These are phyloP conservation scores for Dysidea cf. avara DNA, from an alignment of 37 sponge, comb jelly and placozoan genomes.

Conservation along the genomic window DNA sequence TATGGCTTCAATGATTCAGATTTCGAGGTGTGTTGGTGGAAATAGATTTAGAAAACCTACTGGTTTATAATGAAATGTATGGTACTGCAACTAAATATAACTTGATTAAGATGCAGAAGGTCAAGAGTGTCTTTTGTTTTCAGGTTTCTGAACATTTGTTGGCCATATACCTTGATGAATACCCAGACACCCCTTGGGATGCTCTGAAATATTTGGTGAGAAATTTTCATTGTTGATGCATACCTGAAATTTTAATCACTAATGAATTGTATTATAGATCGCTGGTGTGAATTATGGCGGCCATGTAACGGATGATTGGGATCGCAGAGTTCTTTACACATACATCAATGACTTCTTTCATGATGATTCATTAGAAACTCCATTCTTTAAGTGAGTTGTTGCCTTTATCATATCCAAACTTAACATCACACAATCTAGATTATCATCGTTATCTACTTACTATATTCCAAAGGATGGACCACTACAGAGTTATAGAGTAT, in stretches of 20 bases:
- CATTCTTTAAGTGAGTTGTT: slow-evolving; percentile 79
- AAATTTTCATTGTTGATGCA: background rate
- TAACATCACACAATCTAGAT: too few species aligned
- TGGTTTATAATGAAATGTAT: background rate
- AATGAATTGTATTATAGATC: slow-evolving; percentile 48
- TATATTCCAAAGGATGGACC: slow-evolving; percentile 98
- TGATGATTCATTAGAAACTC: slow-evolving; percentile 73
- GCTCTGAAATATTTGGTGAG: slow-evolving; percentile 96
- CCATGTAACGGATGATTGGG: slow-evolving; percentile 98
- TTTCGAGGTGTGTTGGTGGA: slow-evolving; percentile 79
- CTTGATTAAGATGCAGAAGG: background rate
- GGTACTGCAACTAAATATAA: background rate
- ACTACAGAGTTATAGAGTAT: slow-evolving; percentile 71
- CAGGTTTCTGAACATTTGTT: slow-evolving; percentile 96
- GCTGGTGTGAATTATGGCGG: slow-evolving; percentile 99
- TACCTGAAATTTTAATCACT: background rate
- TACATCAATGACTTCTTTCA: slow-evolving; percentile 96
- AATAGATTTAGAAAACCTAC: background rate
- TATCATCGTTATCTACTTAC: slow-evolving; percentile 83
- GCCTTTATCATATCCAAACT: too few species aligned
- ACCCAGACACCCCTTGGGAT: slow-evolving; percentile 98
- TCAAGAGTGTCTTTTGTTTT: background rate
- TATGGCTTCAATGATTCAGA: slow-evolving; percentile 99
- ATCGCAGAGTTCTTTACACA: slow-evolving; percentile 90
- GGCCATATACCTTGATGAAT: slow-evolving; percentile 95